Conservation (phyloP, 2,888 invertebrate species). For the Stenichneumon culpator region DNA sequence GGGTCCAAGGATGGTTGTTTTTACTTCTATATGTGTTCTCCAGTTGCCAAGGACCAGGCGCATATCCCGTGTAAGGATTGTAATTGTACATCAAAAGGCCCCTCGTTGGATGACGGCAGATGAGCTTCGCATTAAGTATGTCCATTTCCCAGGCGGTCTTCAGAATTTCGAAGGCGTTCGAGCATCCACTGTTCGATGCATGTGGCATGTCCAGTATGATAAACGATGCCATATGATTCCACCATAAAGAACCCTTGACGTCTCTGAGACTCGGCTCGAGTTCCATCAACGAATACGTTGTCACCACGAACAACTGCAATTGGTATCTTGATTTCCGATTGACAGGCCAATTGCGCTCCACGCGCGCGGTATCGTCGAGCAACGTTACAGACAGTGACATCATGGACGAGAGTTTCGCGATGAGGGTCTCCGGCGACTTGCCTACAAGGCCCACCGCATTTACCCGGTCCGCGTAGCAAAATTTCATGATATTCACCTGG, state of each 20-base stretch:
- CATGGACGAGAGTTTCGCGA: neutral
- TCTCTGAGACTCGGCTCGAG: neutral
- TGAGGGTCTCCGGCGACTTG: neutral
- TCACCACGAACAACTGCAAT: slow-evolving; percentile 29
- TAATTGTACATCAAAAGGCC: slow-evolving; percentile 65
- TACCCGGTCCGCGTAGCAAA: slow-evolving; percentile 4
- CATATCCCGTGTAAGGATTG: slow-evolving; percentile 68
- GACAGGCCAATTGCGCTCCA: neutral
- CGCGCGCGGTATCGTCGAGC: neutral
- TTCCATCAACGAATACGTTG: neutral
- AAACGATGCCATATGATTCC: slow-evolving; percentile 69
- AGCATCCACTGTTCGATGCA: slow-evolving; percentile 44
- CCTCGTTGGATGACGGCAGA: slow-evolving; percentile 59
- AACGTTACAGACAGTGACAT: neutral
- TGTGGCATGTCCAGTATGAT: slow-evolving; percentile 54
- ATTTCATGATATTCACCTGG: slow-evolving; percentile 23
- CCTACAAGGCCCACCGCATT: slow-evolving; percentile 29
- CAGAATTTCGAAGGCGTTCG: slow-evolving; percentile 59
- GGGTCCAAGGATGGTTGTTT: slow-evolving; percentile 41
- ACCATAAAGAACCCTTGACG: slow-evolving; percentile 63
- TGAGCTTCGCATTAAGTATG: slow-evolving; percentile 63
- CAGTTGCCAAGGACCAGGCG: slow-evolving; percentile 63
- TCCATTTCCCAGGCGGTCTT: slow-evolving; percentile 65
- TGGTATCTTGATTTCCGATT: neutral
- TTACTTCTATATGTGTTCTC: slow-evolving; percentile 2